Conservation (phyloP, 2,797 vertebrate genomes). For the Poliocrania exsul region DNA sequence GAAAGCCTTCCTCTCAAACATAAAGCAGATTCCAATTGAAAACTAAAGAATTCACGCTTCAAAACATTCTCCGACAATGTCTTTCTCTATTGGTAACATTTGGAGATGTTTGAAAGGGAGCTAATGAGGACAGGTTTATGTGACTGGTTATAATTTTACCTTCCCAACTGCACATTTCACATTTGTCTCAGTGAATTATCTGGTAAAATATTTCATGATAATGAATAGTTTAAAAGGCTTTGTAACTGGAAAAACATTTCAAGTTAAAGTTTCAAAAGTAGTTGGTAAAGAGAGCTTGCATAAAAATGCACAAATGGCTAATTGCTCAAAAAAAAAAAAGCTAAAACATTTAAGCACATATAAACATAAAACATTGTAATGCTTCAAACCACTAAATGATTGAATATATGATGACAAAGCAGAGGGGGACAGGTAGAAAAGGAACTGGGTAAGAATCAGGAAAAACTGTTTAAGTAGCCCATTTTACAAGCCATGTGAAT, state of each 20-base stretch:
- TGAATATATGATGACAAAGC: neutral
- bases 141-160: constrained; percentile 52
- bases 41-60: constrained; percentile 60
- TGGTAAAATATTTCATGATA: constrained; percentile 22
- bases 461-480: neutral
- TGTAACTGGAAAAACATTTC: neutral
- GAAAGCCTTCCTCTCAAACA: constrained; percentile 68
- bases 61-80: neutral
- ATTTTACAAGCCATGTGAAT: neutral
- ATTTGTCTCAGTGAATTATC: constrained; percentile 44
- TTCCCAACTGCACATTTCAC: constrained; percentile 8
- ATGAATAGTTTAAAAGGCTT: constrained; percentile 1
- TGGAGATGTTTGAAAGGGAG: constrained; percentile 46
- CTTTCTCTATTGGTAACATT: constrained; percentile 58
- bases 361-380: neutral
- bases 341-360: neutral
- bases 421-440: neutral
- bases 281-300: neutral
- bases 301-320: neutral
- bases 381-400: neutral
- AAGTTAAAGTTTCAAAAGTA: neutral
- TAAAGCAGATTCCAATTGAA: constrained; percentile 56
- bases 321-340: neutral
- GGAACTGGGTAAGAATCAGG: neutral
- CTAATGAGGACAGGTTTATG: constrained; percentile 65